These are phyloP conservation scores for Sturnira hondurensis DNA, from an alignment of 2,113 vertebrate genomes.

Conservation along the genomic window DNA sequence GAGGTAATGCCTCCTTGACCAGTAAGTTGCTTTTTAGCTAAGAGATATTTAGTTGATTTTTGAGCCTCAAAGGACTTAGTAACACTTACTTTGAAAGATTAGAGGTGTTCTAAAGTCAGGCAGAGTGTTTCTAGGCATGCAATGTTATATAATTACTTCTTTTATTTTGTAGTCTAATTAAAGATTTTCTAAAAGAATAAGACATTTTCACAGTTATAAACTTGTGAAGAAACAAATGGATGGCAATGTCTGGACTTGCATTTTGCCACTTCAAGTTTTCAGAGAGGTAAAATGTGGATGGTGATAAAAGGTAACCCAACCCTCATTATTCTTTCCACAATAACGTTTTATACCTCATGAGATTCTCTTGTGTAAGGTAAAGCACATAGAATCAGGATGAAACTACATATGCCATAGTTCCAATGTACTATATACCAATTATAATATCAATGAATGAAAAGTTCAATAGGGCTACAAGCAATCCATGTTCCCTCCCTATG, in stretches of 20 bases:
- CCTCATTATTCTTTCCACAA: not conserved
- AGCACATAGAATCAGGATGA: not conserved
- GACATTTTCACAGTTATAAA: not conserved
- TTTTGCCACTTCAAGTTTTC: not conserved
- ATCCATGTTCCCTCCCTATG: not conserved
- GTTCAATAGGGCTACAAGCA: not conserved
- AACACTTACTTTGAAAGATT: not conserved
- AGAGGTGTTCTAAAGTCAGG: not conserved
- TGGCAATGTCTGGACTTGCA: not conserved
- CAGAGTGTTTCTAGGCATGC: not conserved
- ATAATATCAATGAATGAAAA: not conserved
- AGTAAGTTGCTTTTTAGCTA: not conserved
- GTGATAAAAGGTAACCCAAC: not conserved
- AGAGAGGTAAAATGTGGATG: not conserved
- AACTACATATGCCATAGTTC: not conserved
- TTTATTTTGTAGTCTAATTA: not conserved
- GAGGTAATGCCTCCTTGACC: not conserved
- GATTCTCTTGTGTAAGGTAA: not conserved
- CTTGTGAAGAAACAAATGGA: not conserved
- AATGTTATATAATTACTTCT: not conserved
- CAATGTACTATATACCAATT: not conserved
- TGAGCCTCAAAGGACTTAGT: not conserved
- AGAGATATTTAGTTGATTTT: not conserved
- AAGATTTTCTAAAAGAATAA: not conserved
- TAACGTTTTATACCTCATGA: not conserved